phyloP scores from a whole-genome alignment of 2,113 vertebrate genomes.

The Siphamia tubifer region DNA sequence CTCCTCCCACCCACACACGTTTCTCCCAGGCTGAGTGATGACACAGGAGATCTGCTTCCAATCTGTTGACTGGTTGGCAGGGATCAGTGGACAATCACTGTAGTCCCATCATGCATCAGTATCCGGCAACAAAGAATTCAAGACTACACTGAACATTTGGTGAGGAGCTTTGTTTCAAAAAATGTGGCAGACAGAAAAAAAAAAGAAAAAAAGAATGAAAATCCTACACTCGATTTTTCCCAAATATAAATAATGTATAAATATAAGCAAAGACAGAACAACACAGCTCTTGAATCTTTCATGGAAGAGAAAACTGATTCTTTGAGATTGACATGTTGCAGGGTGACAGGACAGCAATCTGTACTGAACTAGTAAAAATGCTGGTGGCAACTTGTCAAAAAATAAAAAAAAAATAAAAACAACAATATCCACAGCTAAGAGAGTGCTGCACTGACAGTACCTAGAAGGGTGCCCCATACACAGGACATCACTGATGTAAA shows the following conservation, averaged over 20 bases:
- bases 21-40: slow-evolving; percentile 8
- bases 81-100: slow-evolving; percentile 13
- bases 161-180: neutral
- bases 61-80: slow-evolving; percentile 51
- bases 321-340: too few species aligned
- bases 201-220: neutral
- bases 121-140: neutral
- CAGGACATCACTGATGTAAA: too few species aligned
- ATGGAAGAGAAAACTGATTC: too few species aligned
- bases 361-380: too few species aligned
- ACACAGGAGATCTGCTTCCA: slow-evolving; percentile 23
- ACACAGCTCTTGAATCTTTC: too few species aligned
- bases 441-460: too few species aligned
- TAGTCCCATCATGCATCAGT: slow-evolving; percentile 24
- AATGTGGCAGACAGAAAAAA: neutral
- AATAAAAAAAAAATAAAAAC: too few species aligned
- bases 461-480: too few species aligned
- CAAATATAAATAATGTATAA: neutral
- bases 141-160: neutral
- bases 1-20: slow-evolving; percentile 10
- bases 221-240: neutral
- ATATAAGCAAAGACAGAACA: too few species aligned
- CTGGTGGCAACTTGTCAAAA: too few species aligned
- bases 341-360: too few species aligned
- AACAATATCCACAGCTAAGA: too few species aligned